Evolutionary conservation across 2,888 invertebrate species (phyloP).

Genomic region (Azorinus chamasolen): DNA sequence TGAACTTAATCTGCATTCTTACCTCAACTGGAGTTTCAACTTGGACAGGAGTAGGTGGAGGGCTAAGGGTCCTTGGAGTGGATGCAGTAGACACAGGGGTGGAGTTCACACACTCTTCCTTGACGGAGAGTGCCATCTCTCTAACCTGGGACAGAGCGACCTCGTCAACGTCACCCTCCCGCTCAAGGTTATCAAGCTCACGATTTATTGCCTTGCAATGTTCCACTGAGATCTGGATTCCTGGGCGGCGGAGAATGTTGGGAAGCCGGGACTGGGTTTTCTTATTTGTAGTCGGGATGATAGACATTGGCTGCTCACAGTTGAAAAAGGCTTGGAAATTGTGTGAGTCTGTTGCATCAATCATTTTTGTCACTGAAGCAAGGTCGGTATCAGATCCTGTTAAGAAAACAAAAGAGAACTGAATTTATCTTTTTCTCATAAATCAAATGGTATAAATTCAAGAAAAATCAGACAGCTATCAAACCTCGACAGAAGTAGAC

Average conservation of each 20-base stretch:
- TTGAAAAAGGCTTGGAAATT: constrained; percentile 90
- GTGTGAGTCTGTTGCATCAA: constrained; percentile 91
- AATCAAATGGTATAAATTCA: background rate
- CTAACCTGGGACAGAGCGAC: constrained; percentile 60
- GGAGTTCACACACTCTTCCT: constrained; percentile 57
- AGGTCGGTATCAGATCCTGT: constrained; percentile 88
- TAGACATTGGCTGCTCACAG: constrained; percentile 47
- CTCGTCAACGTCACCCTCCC: constrained; percentile 64
- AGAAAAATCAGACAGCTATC: background rate
- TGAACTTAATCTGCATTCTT: too few species aligned
- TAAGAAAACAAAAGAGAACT: background rate
- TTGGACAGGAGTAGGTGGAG: too few species aligned
- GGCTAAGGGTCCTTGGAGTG: too few species aligned
- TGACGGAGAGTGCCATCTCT: constrained; percentile 66
- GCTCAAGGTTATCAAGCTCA: constrained; percentile 61
- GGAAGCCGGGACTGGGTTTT: constrained; percentile 23
- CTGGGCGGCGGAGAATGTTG: constrained; percentile 47
- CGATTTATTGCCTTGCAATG: constrained; percentile 61
- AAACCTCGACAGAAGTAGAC: background rate
- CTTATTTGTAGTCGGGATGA: constrained; percentile 19
- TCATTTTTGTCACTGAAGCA: constrained; percentile 92
- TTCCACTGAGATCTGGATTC: constrained; percentile 57
- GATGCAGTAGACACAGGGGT: constrained; percentile 6
- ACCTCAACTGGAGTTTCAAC: background rate
- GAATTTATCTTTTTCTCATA: constrained; percentile 3